These are phyloP conservation scores for Galerucella nymphaeae DNA, from an alignment of 2,888 invertebrate genomes.

Conservation along the genomic window DNA sequence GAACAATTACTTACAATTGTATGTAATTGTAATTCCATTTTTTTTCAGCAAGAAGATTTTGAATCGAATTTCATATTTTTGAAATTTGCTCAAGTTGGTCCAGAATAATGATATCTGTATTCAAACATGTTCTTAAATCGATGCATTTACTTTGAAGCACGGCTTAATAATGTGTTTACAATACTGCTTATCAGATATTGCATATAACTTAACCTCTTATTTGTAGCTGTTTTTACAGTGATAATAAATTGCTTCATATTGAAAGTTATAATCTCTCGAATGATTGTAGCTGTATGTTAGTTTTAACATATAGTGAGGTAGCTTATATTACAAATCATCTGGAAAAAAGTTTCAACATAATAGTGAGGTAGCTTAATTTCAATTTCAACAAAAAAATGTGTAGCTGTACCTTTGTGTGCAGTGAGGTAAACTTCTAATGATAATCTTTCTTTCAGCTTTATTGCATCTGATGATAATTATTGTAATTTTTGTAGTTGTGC, in stretches of 20 bases:
- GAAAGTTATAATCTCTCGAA: too few relatives aligned
- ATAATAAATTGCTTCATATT: too few relatives aligned
- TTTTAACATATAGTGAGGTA: constrained; percentile 24
- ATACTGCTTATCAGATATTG: background rate
- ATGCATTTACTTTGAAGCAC: constrained; percentile 1
- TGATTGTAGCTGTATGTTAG: constrained; percentile 15
- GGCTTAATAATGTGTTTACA: background rate
- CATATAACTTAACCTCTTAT: background rate
- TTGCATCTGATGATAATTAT: background rate
- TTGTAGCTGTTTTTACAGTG: constrained; percentile 1
- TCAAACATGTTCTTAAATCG: constrained; percentile 1
- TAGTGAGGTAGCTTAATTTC: background rate
- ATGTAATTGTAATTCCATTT: background rate
- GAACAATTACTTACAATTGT: constrained; percentile 4
- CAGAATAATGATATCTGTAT: background rate
- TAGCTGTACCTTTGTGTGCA: constrained; percentile 41
- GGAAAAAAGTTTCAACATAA: background rate
- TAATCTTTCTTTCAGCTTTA: background rate
- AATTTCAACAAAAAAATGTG: constrained; percentile 11
- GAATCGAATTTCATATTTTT: constrained; percentile 11
- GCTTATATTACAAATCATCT: background rate
- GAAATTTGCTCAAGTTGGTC: background rate
- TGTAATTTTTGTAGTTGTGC: background rate
- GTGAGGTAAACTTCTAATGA: constrained; percentile 38
- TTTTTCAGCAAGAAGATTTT: constrained; percentile 1